Percentiles rank a stretch among this genome's conserved stretches.
Evolutionary conservation across 2,888 invertebrate species (phyloP).

Genomic region (Philopedon plagiatum): DNA sequence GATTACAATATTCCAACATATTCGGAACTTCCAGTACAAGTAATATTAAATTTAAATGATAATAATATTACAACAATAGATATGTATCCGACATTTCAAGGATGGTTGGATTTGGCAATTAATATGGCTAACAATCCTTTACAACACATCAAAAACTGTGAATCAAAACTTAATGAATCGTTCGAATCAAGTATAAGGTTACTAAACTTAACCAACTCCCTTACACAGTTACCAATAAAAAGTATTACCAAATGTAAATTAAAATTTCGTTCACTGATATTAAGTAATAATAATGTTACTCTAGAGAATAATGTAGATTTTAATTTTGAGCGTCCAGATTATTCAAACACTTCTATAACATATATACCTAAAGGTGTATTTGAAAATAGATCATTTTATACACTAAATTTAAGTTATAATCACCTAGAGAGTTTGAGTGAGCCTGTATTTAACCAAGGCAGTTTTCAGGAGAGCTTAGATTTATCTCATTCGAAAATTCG

Average conservation of each 20-base stretch:
- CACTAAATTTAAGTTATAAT: neutral
- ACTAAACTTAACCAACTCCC: neutral
- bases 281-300: neutral
- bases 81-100: neutral
- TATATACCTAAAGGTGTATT: neutral
- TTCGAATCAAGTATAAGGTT: neutral
- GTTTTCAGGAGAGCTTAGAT: neutral
- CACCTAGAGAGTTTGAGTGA: neutral
- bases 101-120: neutral
- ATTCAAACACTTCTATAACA: neutral
- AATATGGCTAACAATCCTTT: conserved; percentile 1
- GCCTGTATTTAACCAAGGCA: neutral
- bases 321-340: too few species aligned
- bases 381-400: neutral
- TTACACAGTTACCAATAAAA: neutral
- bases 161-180: neutral
- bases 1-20: neutral
- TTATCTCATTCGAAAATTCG: neutral
- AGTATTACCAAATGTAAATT: neutral
- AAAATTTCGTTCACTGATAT: neutral
- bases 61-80: neutral
- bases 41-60: neutral
- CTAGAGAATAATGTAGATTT: neutral
- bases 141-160: neutral
- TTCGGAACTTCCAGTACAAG: too few species aligned